Evolutionary conservation across 2,113 vertebrate species (phyloP).

Genomic region (Spermophilus dauricus): DNA sequence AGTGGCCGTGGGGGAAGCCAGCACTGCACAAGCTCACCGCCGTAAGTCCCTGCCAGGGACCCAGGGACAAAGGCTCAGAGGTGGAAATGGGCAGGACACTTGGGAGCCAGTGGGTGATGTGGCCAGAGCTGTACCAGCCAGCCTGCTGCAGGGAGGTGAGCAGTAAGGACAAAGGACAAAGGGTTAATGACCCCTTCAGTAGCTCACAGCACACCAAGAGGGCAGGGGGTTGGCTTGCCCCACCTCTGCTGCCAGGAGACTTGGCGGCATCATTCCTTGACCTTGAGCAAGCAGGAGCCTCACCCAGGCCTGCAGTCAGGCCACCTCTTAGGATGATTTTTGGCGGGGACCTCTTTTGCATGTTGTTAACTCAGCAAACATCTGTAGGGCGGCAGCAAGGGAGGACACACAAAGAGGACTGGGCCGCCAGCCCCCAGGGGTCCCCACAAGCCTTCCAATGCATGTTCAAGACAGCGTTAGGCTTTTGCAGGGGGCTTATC

Average conservation of each 20-base stretch:
- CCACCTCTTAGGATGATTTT: neutral
- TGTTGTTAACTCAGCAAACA: neutral
- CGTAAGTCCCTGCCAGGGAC: neutral
- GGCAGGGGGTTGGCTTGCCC: rapidly evolving
- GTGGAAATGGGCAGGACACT: neutral
- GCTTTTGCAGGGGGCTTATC: rapidly evolving
- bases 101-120: neutral
- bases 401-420: neutral
- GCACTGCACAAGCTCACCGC: neutral
- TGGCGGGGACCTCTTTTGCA: neutral
- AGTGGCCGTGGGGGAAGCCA: neutral
- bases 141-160: neutral
- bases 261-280: too few relatives aligned
- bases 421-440: neutral
- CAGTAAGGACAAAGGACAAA: neutral
- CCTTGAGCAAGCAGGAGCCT: too few relatives aligned
- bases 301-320: too few relatives aligned
- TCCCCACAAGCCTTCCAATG: neutral
- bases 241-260: neutral
- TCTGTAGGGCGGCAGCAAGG: neutral
- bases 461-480: neutral
- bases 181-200: neutral
- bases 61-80: neutral
- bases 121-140: neutral
- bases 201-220: neutral